These are phyloP conservation scores for Charanyca ferruginea DNA, from an alignment of 2,888 invertebrate species.

Conservation along the genomic window DNA sequence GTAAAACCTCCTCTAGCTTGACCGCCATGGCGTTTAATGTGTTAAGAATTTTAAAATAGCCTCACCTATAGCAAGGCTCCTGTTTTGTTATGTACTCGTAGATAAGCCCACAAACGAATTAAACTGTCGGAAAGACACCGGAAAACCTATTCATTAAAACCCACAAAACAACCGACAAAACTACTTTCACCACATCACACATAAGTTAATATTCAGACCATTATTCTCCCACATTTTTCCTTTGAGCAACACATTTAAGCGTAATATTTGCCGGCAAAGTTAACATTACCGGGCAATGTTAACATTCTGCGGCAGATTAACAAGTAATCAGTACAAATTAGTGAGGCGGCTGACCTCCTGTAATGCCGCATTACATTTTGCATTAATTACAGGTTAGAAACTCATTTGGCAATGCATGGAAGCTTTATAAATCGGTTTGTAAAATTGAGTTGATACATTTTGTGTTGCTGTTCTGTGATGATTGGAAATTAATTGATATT, in stretches of 20 bases:
- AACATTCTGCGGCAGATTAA: slow-evolving; percentile 63
- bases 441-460: slow-evolving; percentile 30
- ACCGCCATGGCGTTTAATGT: too few species aligned
- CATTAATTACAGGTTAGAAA: slow-evolving; percentile 68
- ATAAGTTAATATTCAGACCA: slow-evolving; percentile 41
- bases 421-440: slow-evolving; percentile 54
- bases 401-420: slow-evolving; percentile 57
- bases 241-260: slow-evolving; percentile 43
- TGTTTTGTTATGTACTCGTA: too few species aligned
- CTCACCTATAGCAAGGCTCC: too few species aligned
- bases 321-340: slow-evolving; percentile 69
- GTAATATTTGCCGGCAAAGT: slow-evolving; percentile 55
- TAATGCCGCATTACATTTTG: slow-evolving; percentile 66
- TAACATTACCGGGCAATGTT: slow-evolving; percentile 51
- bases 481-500: slow-evolving; percentile 13
- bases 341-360: slow-evolving; percentile 65
- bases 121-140: slow-evolving; percentile 3
- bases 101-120: not conserved
- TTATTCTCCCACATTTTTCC: slow-evolving; percentile 56
- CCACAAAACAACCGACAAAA: slow-evolving; percentile 13
- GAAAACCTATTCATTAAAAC: slow-evolving; percentile 13
- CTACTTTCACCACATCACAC: slow-evolving; percentile 29
- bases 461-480: slow-evolving; percentile 20
- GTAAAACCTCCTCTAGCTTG: too few species aligned
- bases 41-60: too few species aligned